These are phyloP conservation scores for Anguilla megastoma DNA, from an alignment of 2,797 vertebrate genomes.

Conservation along the genomic window DNA sequence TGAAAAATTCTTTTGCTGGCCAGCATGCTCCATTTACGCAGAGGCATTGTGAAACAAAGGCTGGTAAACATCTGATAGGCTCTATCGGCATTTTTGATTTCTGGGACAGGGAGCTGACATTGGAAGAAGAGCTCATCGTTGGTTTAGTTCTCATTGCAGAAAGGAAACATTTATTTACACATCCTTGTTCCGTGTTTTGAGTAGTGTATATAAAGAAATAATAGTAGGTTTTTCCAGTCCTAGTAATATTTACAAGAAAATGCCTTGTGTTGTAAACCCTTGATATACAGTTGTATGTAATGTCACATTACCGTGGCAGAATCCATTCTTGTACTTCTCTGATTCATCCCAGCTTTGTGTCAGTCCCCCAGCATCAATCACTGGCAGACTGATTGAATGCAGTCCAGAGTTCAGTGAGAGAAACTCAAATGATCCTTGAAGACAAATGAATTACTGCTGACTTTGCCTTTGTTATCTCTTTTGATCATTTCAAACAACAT, in stretches of 20 bases:
- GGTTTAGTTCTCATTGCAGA: background rate
- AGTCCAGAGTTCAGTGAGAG: background rate
- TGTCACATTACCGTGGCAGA: background rate
- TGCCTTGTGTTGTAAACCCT: background rate
- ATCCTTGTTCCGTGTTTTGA: background rate
- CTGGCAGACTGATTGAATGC: constrained; percentile 2
- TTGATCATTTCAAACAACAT: constrained; percentile 14
- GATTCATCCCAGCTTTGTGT: background rate
- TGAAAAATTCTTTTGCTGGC: background rate
- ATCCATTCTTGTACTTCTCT: background rate
- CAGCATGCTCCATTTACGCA: background rate
- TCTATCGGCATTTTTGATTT: background rate
- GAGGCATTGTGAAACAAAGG: background rate
- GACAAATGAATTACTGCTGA: constrained; percentile 4
- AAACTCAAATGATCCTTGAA: constrained; percentile 17
- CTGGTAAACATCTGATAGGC: background rate
- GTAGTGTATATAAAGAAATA: background rate
- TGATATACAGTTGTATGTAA: background rate
- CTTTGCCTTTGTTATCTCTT: background rate
- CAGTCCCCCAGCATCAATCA: background rate
- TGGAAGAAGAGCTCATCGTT: background rate
- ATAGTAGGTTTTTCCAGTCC: background rate
- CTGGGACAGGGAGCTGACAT: background rate
- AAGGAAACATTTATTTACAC: background rate
- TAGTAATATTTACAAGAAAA: background rate